Percentiles rank a stretch among this genome's conserved stretches.
Conservation (phyloP, 2,113 vertebrate species). For the Mirounga angustirostris region DNA sequence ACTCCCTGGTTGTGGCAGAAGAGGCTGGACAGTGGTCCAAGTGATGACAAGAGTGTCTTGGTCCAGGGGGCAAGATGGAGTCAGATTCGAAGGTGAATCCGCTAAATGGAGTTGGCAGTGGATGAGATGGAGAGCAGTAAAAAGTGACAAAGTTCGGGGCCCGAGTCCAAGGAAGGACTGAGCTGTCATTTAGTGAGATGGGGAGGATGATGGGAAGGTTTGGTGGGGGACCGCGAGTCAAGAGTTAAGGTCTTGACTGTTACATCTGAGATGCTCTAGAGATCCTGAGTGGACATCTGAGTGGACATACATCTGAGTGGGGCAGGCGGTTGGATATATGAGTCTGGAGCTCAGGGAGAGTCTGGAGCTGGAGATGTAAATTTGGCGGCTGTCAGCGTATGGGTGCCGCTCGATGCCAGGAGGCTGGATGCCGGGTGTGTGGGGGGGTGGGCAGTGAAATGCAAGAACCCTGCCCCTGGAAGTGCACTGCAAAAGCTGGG, state of each 20-base stretch:
- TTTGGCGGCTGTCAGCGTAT: neutral
- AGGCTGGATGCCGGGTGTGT: neutral
- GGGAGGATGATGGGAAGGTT: too few relatives aligned
- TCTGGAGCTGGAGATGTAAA: neutral
- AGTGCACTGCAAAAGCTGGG: neutral
- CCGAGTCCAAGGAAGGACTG: neutral
- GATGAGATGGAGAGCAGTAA: neutral
- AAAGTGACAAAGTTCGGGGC: neutral
- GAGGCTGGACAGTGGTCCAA: neutral
- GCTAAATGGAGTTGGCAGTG: neutral
- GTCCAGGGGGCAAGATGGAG: neutral
- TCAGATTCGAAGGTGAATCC: neutral
- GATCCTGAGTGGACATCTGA: neutral
- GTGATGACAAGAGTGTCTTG: neutral
- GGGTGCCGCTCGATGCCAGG: neutral
- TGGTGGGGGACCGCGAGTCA: neutral
- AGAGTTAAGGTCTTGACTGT: neutral
- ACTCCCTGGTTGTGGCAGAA: neutral
- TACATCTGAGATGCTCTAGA: neutral
- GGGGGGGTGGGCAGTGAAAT: neutral
- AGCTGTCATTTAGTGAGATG: neutral
- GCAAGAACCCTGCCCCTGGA: neutral
- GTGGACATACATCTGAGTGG: neutral
- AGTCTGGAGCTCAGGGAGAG: neutral
- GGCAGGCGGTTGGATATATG: too few relatives aligned